Base-by-base conservation (phyloP, 2,113 vertebrate genomes). In the Puffinus mauretanicus region DNA sequence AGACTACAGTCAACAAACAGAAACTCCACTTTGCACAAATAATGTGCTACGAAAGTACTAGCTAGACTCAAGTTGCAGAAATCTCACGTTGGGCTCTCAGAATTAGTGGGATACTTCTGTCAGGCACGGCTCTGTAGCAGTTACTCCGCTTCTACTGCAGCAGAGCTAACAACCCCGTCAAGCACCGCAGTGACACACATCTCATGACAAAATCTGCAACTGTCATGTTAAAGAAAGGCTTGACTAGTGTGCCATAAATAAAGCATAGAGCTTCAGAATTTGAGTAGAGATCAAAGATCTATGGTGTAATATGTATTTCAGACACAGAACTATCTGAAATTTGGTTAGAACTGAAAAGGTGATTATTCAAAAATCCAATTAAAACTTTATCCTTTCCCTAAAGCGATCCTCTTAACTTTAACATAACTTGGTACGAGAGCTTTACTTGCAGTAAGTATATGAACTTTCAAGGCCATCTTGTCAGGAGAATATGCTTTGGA, bases 361-460 rank as follows among this genome's bases (percentile, higher is more conserved):
- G 80, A 80, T 80, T 90, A 88, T 66, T 93, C 66, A 87, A 85
- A 95, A 93, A 93, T 62, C 51, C 86, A 93, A 83, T 94, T 96
- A 93, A 94, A 91, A 91, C 84, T 82, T 89, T 76, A 76, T 82
- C 36, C 58, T 82, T 71, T 49, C 81, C 92, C 93, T 84, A 57
- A 80, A 84, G 81, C 42, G 60, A 86, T 54, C 44, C 38, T 71
- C 82, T 58, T 82, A 49, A 42, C 36, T 84, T 54, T 15, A 88
- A 38, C 19, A 32, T 8, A 80, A 64, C 60, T 73, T 1, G 0
- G 52, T 66, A 66, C 1, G 42, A 90, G 55, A 94, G 58, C 24
- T 77, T 76, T 14, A 46, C 46, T 47, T 51, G 60, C 58, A 90
- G 49, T 10, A 52, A 91, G 73, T 47, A 42, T 38, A 82, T 7